Base-by-base conservation (phyloP, 37 sponge, comb jelly and placozoan species). In the Amphimedon queenslandica region DNA sequence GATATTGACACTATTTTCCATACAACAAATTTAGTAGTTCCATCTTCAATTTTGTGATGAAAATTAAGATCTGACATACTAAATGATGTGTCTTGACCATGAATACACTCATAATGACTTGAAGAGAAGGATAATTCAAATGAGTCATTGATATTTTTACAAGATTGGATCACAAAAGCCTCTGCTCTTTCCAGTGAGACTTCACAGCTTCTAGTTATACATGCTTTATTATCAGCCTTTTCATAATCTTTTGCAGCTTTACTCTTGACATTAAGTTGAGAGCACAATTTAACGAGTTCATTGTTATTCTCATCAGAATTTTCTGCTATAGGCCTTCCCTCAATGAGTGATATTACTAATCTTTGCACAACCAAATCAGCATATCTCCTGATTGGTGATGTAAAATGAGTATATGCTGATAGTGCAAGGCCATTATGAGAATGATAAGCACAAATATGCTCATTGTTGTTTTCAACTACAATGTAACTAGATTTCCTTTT, bases 371-470 rank as follows among this genome's bases (percentile, higher is more conserved):
- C 61, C 27, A 85, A 47, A 67, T 85, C 85, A 67, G 57, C 38
- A 56, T 73, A 85, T 4, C 85, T 64, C 23, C 85, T 47, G 6
- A 85, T 37, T 10, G 85, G 85, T 58, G 85, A 85, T 1, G 85
- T 78, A 68, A 78, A 78, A 30, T 78, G 75, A 29, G 85, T 85
- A 56, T 85, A 85, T 3, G 29, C 3, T 30, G 35, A 4, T 10
- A 77, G 51, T 27, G 55, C 20, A 3, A 78, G 69, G 29, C 63
- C 42, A 40, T 78, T 10, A 42, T 78, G 79, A 4, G 34, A 18
- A 33, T 56, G 41, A 3, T 29, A 11, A 55, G n/a, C 73, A 53
- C 39, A 23, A 0, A 27, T 23, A 24, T 21, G 40, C n/a, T 24
- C 24, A 37, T 21, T 2, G 23, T 2, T 3, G 21, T 10, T 37